Conservation (phyloP, 2,888 invertebrate genomes). For the Caenorhabditis sp. region DNA sequence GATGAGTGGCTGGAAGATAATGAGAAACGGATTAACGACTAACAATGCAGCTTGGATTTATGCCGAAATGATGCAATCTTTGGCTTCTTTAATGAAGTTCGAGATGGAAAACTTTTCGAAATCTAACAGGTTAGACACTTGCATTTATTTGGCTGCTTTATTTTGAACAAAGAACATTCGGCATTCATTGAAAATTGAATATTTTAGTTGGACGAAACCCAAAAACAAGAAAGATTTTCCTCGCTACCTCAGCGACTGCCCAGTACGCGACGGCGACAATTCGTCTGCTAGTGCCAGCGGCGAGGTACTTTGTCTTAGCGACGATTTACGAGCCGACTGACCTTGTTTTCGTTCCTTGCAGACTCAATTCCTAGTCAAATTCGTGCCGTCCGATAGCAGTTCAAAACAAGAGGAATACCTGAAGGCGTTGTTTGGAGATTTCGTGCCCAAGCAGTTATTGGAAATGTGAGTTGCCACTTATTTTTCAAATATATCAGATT, state of each 20-base stretch:
- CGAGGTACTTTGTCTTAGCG: constrained; percentile 12
- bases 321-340: constrained; percentile 12
- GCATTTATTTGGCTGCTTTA: too few species aligned
- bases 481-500: too few species aligned
- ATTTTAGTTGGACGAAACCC: constrained; percentile 20
- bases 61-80: constrained; percentile 15
- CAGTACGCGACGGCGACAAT: constrained; percentile 17
- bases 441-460: neutral
- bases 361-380: constrained; percentile 8
- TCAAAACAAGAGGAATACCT: neutral
- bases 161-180: too few species aligned
- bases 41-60: constrained; percentile 22
- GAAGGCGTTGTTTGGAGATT: neutral
- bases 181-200: too few species aligned
- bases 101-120: constrained; percentile 12
- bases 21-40: constrained; percentile 15
- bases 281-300: constrained; percentile 2
- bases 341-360: constrained; percentile 6
- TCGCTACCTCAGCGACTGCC: constrained; percentile 15
- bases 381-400: constrained; percentile 8
- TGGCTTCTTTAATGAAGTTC: constrained; percentile 22
- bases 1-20: constrained; percentile 16
- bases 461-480: constrained; percentile 31
- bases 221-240: neutral
- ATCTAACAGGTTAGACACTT: neutral